A percentile compares a stretch with the other conserved stretches of the same genome.
Evolutionary conservation across 1,140 invertebrate species (phyloP).

Genomic region (Solenopsis invicta): DNA sequence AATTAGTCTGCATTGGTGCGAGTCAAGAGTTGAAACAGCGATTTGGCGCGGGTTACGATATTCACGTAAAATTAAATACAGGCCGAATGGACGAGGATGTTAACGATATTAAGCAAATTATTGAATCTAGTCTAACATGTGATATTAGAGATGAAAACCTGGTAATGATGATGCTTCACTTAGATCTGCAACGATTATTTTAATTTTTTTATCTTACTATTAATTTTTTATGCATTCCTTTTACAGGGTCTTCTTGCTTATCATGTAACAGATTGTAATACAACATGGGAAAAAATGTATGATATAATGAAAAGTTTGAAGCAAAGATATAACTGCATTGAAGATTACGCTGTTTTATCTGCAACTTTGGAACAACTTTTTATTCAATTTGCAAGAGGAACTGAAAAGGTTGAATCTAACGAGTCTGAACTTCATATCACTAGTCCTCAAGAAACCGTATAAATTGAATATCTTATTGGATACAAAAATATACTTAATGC

Average conservation of each 20-base stretch:
- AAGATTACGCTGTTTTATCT: slow-evolving; percentile 85
- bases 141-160: slow-evolving; percentile 83
- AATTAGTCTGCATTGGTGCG: slow-evolving; percentile 91
- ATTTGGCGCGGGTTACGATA: slow-evolving; percentile 87
- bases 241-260: slow-evolving; percentile 83
- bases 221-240: not conserved
- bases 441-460: slow-evolving; percentile 26
- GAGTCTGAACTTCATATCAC: not conserved
- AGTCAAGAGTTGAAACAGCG: slow-evolving; percentile 90
- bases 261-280: slow-evolving; percentile 81
- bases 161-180: slow-evolving; percentile 70
- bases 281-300: slow-evolving; percentile 85
- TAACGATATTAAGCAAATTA: slow-evolving; percentile 79
- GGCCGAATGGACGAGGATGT: slow-evolving; percentile 71
- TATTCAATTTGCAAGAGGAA: slow-evolving; percentile 84
- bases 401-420: slow-evolving; percentile 30
- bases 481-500: slow-evolving; percentile 16
- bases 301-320: slow-evolving; percentile 82
- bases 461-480: slow-evolving; percentile 8
- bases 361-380: slow-evolving; percentile 85
- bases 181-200: not conserved
- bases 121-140: slow-evolving; percentile 80
- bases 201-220: not conserved
- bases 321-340: slow-evolving; percentile 80
- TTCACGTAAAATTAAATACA: slow-evolving; percentile 84